phyloP scores from a whole-genome alignment of 2,888 invertebrate genomes.

The Noctua pronuba region DNA sequence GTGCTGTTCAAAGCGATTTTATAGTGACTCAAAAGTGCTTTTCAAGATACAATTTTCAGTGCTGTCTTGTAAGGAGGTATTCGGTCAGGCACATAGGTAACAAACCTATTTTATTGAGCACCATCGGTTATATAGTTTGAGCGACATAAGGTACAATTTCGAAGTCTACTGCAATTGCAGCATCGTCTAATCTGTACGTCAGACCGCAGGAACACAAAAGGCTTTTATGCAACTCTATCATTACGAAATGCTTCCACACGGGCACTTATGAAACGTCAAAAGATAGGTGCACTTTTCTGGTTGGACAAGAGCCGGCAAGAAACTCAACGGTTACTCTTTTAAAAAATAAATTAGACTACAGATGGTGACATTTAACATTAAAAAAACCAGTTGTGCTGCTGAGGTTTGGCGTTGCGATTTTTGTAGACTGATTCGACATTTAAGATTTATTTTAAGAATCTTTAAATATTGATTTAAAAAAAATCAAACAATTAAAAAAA shows the following conservation, averaged over 20 bases:
- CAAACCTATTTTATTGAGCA: conserved; percentile 36
- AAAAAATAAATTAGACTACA: background rate
- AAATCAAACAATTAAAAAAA: background rate
- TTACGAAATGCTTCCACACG: background rate
- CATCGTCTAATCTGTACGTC: background rate
- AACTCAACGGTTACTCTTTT: background rate
- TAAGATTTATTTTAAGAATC: background rate
- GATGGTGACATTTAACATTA: background rate
- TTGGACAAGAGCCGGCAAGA: background rate
- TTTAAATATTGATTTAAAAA: background rate
- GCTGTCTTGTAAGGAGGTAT: background rate
- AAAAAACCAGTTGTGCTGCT: background rate
- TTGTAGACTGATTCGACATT: background rate
- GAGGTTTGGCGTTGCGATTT: background rate
- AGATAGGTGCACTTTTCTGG: background rate
- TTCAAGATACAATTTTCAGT: background rate
- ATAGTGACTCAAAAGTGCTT: background rate
- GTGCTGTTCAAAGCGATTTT: conserved; percentile 24
- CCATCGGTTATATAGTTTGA: conserved; percentile 22
- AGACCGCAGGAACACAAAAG: background rate
- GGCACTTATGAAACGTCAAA: background rate
- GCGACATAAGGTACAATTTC: background rate
- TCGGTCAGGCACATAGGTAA: background rate
- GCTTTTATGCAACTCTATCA: background rate
- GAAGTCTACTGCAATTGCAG: background rate